phyloP scores from a whole-genome alignment of 1,140 invertebrate genomes.

The Achroia grisella region DNA sequence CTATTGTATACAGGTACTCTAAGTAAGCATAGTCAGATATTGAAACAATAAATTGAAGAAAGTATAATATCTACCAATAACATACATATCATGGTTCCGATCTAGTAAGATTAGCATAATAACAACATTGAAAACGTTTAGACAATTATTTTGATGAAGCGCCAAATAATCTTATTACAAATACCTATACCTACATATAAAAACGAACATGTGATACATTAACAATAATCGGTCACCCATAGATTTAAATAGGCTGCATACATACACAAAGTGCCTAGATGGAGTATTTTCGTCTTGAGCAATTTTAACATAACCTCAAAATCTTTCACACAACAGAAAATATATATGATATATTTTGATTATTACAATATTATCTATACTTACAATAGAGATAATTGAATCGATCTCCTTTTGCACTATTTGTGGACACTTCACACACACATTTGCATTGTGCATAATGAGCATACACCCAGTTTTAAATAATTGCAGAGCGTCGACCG shows the following conservation, averaged over 20 bases:
- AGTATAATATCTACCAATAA: too few relatives aligned
- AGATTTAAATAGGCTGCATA: background rate
- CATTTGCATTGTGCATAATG: constrained; percentile 58
- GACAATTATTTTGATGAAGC: constrained; percentile 22
- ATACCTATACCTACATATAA: constrained; percentile 3
- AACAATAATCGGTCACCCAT: background rate
- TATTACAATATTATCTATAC: constrained; percentile 22
- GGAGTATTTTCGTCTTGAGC: constrained; percentile 22
- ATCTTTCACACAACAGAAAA: constrained; percentile 9
- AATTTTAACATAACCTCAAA: constrained; percentile 65
- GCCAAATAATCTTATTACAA: constrained; percentile 26
- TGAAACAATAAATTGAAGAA: too few relatives aligned
- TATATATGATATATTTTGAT: background rate
- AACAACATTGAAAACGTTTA: constrained; percentile 2
- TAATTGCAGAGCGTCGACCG: constrained; percentile 26
- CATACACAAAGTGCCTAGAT: background rate
- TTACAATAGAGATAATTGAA: constrained; percentile 57
- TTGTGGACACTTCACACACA: constrained; percentile 64
- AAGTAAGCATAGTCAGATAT: too few relatives aligned
- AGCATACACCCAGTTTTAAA: constrained; percentile 28
- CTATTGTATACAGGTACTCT: too few relatives aligned
- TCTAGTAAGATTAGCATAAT: background rate
- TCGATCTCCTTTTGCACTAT: constrained; percentile 60
- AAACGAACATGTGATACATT: constrained; percentile 18
- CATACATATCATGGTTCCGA: too few relatives aligned